Base-by-base conservation (phyloP, 2,113 vertebrate genomes). In the Arenaria interpres region DNA sequence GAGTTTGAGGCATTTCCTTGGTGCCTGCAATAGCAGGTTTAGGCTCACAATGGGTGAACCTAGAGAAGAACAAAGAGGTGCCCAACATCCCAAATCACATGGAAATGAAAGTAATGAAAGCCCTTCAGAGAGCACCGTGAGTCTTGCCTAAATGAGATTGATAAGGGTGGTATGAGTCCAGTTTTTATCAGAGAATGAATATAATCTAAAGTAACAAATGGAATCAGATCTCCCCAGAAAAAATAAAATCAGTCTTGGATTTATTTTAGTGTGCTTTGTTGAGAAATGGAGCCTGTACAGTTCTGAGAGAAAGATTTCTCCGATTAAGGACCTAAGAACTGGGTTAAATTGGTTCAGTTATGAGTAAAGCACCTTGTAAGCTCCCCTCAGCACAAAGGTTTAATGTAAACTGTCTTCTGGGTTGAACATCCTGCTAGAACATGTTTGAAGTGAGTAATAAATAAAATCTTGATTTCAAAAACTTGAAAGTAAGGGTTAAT, bases 391-490 rank as follows among this genome's bases (percentile, higher is more conserved):
- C 96, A 96, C 46, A 93, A 91, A 96, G 68, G 51, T 88, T 92
- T 74, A 54, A 69, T 45, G 14, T 72, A 93, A 96, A 90, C 67
- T 83, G 53, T 68, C 77, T 94, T 93, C 78, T 85, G 67, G 57
- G 37, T 69, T 90, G 81, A 94, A 92, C 22, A 53, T 81, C 35
- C 89, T 62, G 23, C 72, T 93, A 84, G 96, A 95, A 91, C 46
- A 64, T 25, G 45, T 81, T 95, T 96, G 84, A 97, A 95, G 62
- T 88, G 87, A 91, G 87, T 77, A 97, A 89, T 64, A 97, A 97
- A 97, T 95, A 97, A 68, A 95, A 97, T 92, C 68, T 89, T 93
- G 62, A 68, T 94, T 96, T 97, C 79, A 90, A 84, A 94, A 95
- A 94, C 17, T 53, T 83, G 54, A 93, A 96, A 62, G 35, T 68